Conservation (phyloP, 2,113 vertebrate species). For the Oenanthe oenanthe region DNA sequence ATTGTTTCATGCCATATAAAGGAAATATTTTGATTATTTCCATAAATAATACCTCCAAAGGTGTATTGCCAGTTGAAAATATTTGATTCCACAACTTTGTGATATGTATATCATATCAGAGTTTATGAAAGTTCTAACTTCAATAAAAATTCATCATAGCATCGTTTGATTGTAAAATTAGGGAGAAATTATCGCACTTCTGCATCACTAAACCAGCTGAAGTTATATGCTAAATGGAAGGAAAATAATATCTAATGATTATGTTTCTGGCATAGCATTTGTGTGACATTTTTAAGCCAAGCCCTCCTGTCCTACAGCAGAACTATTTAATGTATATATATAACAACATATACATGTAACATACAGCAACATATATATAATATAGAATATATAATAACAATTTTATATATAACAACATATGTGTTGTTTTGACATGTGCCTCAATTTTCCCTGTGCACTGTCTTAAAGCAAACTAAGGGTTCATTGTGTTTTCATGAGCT, state of each 20-base stretch:
- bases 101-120: neutral
- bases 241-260: slow-evolving; percentile 17
- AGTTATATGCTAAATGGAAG: neutral
- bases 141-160: neutral
- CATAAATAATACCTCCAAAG: neutral
- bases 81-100: slow-evolving; percentile 3
- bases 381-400: neutral
- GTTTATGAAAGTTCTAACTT: neutral
- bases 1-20: neutral
- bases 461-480: slow-evolving; percentile 23
- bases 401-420: neutral
- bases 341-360: neutral
- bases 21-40: slow-evolving; percentile 11
- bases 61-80: neutral
- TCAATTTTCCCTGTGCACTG: slow-evolving; percentile 12
- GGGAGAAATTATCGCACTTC: neutral
- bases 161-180: slow-evolving; percentile 21
- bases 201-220: neutral
- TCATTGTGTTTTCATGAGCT: slow-evolving; percentile 32
- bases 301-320: slow-evolving; percentile 14
- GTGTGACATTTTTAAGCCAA: slow-evolving; percentile 31
- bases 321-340: slow-evolving; percentile 1
- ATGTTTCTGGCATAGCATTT: slow-evolving; percentile 30
- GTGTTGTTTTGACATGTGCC: slow-evolving; percentile 23
- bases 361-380: neutral